Conservation (phyloP, 37 sponge, comb jelly and placozoan species). For the Lycopodina hypogea region DNA sequence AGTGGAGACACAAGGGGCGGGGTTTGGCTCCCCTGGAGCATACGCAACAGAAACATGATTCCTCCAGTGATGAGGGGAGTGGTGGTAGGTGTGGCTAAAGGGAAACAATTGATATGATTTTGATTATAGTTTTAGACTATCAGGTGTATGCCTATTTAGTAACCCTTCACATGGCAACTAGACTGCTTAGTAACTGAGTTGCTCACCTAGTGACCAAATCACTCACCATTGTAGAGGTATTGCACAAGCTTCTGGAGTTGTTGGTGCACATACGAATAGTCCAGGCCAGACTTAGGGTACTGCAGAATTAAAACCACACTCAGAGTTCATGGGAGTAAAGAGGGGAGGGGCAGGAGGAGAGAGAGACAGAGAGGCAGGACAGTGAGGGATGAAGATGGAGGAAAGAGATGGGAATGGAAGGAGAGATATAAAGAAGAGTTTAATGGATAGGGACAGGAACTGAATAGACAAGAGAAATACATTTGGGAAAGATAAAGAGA, state of each 20-base stretch:
- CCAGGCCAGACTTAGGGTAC: conserved; percentile 37
- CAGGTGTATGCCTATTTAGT: no score
- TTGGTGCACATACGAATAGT: conserved; percentile 14
- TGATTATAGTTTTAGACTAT: no score
- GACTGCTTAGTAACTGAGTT: no score
- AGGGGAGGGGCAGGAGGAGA: neutral
- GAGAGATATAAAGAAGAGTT: no score
- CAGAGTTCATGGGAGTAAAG: no score
- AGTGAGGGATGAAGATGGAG: neutral
- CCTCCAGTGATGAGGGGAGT: conserved; percentile 29
- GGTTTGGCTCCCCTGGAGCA: conserved; percentile 18
- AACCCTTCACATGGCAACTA: no score
- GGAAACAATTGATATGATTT: neutral
- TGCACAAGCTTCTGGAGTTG: conserved; percentile 25
- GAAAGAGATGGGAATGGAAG: no score
- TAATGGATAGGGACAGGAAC: no score
- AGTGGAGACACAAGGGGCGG: conserved; percentile 44
- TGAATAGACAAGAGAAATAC: neutral
- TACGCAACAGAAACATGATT: conserved; percentile 37
- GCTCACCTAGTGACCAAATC: no score
- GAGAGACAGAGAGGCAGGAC: neutral
- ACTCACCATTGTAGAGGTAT: conserved; percentile 43
- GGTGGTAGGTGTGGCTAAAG: conserved; percentile 15
- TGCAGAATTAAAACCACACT: neutral
- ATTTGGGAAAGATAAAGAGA: neutral